These are phyloP conservation scores for Platalea minor DNA, from an alignment of 2,797 vertebrate genomes.

Conservation along the genomic window DNA sequence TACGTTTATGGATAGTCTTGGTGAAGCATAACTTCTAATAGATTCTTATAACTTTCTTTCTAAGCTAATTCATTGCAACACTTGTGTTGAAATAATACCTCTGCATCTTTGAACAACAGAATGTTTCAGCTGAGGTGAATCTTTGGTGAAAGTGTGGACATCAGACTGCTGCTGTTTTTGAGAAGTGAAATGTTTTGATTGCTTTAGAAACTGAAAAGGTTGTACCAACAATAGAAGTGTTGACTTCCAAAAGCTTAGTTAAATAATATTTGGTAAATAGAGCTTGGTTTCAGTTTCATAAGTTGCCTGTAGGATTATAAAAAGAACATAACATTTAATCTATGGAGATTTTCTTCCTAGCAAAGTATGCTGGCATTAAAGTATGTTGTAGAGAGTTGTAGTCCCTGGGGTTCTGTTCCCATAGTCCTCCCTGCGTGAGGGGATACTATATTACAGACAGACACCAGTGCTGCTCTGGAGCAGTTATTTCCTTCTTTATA, in stretches of 20 bases:
- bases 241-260: background rate
- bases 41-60: background rate
- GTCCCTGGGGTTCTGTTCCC: background rate
- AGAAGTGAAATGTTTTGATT: background rate
- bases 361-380: background rate
- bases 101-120: background rate
- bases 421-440: accelerated
- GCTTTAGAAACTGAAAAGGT: background rate
- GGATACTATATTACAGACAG: background rate
- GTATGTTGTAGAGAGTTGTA: background rate
- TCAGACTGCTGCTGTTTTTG: background rate
- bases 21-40: background rate
- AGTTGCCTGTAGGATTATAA: background rate
- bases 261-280: background rate
- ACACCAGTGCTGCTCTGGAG: background rate
- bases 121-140: background rate
- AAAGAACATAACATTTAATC: background rate
- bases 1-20: background rate
- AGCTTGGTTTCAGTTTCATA: background rate
- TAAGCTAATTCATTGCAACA: background rate
- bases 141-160: background rate
- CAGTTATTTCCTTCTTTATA: background rate
- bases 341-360: background rate
- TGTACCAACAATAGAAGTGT: background rate
- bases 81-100: background rate